Percentiles rank a stretch among this genome's conserved stretches.
Conservation (phyloP, 2,797 vertebrate species). For the Gallirallus australis region DNA sequence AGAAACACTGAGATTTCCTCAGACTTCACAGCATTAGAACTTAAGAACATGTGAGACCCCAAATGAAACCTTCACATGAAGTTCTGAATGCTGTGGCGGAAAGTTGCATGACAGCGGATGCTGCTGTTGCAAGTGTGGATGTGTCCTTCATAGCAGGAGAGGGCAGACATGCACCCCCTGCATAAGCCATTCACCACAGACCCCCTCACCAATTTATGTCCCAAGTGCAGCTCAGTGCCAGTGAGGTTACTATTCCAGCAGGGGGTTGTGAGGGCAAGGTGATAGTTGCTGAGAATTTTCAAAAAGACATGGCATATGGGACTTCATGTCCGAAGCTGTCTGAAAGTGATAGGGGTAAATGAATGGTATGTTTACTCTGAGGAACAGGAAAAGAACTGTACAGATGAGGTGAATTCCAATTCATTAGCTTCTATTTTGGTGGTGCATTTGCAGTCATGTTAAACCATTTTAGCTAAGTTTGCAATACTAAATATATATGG, state of each 20-base stretch:
- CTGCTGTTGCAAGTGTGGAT: accelerated
- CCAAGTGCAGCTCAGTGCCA: accelerated
- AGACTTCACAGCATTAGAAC: not conserved
- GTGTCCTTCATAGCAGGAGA: not conserved
- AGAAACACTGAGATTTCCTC: not conserved
- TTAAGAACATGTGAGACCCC: not conserved
- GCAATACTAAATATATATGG: not conserved
- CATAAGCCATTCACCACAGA: accelerated
- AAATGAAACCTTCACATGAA: accelerated
- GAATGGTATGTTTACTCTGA: not conserved
- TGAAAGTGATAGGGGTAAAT: not conserved
- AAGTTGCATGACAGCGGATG: accelerated
- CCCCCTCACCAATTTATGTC: not conserved
- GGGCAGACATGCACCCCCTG: accelerated
- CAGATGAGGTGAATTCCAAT: not conserved
- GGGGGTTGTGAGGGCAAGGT: no score
- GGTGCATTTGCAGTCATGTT: not conserved
- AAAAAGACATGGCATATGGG: not conserved
- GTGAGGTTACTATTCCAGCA: accelerated
- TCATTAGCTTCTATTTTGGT: not conserved
- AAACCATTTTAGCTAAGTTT: not conserved
- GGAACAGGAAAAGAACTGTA: accelerated
- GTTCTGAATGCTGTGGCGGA: not conserved
- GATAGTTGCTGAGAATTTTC: no score
- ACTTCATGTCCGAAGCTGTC: not conserved